Evolutionary conservation across 2,888 invertebrate genomes (phyloP), one percentile per base, ranked within the genome.

Genomic region (Lochmaea crataegi): DNA sequence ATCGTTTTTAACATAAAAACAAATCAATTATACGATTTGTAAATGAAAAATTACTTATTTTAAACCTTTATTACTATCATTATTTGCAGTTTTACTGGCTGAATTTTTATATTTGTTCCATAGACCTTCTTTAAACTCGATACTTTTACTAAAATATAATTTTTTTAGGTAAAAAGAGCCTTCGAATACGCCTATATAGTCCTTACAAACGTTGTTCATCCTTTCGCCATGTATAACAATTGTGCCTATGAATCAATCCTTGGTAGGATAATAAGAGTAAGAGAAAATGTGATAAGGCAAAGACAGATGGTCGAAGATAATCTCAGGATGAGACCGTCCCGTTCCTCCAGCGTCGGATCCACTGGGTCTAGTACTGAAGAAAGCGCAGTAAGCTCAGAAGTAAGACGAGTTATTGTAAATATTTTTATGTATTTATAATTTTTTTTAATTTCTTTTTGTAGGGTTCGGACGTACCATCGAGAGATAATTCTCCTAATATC

Each of bases 121-220:
- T 32, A 32, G 4, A 32, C 32, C 32, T 32, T 32, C 5, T 32
- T 32, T 32, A 32, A 5, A 32, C 32, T 5, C 32, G 5, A 32
- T 6, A 5, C 5, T 5, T 0, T 4, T 32, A n/a, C n/a, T 26
- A 4, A 26, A 26, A 26, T 26, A 6, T 42, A 12, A 11, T 9
- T 71, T 74, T 82, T 88, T 53, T 86, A 90, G 86, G 94, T 95
- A 18, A 94, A 95, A 86, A 94, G 95, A 88, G 97, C 98, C 75
- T 99, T 99, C 89, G 97, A 97, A 88, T 96, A 96, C 90, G 99
- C 99, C 75, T 98, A 95, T 88, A 92, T 94, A 76, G 92, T 93
- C 81, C 90, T 97, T 81, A 91, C 93, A 81, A 93, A 93, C 86
- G 94, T 94, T 76, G 93, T 94, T 76, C 92, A 84, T 77, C 86